phyloP scores from a whole-genome alignment of 2,888 invertebrate genomes.

The Hypomecis atomaria region DNA sequence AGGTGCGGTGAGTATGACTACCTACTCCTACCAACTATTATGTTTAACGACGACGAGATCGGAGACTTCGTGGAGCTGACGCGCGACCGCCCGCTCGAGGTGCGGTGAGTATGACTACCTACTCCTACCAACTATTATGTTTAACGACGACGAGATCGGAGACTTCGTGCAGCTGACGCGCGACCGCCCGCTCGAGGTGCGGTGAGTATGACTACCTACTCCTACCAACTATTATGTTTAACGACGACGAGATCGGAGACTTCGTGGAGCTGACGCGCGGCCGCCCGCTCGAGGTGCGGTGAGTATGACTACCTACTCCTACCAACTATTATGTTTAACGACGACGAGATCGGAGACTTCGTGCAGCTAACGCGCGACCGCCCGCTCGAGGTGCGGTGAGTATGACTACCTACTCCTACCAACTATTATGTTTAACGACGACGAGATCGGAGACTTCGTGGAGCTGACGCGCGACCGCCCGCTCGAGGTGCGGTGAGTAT shows the following conservation, averaged over 20 bases:
- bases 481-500: constrained; percentile 88
- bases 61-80: constrained; percentile 96
- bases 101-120: constrained; percentile 82
- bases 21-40: too few species aligned
- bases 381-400: constrained; percentile 90
- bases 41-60: constrained; percentile 97
- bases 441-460: constrained; percentile 97
- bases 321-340: too few species aligned
- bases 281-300: constrained; percentile 91
- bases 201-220: too few species aligned
- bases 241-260: constrained; percentile 96
- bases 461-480: constrained; percentile 92
- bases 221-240: too few species aligned
- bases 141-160: constrained; percentile 97
- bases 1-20: constrained; percentile 86
- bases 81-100: constrained; percentile 91
- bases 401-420: too few species aligned
- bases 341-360: constrained; percentile 97
- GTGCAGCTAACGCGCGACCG: constrained; percentile 94
- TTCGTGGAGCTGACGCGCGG: constrained; percentile 96
- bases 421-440: constrained; percentile 97
- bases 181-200: constrained; percentile 92
- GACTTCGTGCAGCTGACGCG: constrained; percentile 97
- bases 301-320: too few species aligned
- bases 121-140: too few species aligned